phyloP scores from a whole-genome alignment of 1,140 invertebrate species.

The Maniola jurtina region DNA sequence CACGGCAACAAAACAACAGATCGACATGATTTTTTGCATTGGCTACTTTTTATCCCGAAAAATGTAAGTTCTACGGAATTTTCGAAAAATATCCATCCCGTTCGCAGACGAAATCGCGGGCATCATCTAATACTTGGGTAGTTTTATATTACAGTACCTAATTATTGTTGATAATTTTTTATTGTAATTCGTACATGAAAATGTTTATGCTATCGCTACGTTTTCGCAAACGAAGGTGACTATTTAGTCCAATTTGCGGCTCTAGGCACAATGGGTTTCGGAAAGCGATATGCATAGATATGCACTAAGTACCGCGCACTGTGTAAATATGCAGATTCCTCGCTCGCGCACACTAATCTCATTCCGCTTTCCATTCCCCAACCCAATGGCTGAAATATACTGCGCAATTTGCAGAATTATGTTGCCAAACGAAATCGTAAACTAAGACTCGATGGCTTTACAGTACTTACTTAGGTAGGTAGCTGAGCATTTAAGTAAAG shows the following conservation, averaged over 20 bases:
- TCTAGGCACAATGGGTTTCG: constrained; percentile 66
- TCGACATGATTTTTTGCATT: no score
- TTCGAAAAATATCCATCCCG: no score
- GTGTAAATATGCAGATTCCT: constrained; percentile 53
- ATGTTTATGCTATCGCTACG: constrained; percentile 40
- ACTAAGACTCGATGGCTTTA: no score
- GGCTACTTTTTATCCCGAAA: no score
- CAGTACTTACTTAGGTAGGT: no score
- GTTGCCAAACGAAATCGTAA: background rate
- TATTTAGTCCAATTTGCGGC: constrained; percentile 64
- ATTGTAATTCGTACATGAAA: constrained; percentile 8
- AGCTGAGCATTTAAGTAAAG: no score
- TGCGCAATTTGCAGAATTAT: background rate
- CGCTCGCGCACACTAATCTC: constrained; percentile 40
- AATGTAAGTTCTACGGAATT: no score
- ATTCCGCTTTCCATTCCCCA: constrained; percentile 29
- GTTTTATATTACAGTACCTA: no score
- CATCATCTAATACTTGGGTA: no score
- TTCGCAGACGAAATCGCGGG: no score
- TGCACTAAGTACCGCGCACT: constrained; percentile 50
- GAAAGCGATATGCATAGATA: constrained; percentile 71
- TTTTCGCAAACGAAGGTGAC: constrained; percentile 60
- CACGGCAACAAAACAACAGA: no score
- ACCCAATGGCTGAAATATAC: background rate
- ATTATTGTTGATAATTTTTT: background rate